Evolutionary conservation across 2,888 invertebrate species (phyloP).

Genomic region (Yponomeuta sedellus): DNA sequence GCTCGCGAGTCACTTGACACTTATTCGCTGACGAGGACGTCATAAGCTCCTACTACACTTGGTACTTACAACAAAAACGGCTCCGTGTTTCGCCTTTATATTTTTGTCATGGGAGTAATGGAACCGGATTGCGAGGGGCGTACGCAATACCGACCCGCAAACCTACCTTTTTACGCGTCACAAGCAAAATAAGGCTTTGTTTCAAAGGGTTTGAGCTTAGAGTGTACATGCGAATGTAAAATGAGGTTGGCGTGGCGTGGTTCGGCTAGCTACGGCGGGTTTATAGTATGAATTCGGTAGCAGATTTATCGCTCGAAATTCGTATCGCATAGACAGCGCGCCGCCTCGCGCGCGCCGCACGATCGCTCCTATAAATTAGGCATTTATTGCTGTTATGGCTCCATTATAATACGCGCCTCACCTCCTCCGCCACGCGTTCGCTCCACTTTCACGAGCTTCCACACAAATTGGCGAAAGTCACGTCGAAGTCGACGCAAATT

Average conservation of each 20-base stretch:
- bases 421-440: background rate
- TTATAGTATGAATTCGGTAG: slow-evolving; percentile 1
- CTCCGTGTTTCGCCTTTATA: background rate
- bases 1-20: background rate
- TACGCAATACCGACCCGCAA: background rate
- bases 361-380: background rate
- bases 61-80: background rate
- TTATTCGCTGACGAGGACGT: background rate
- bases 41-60: background rate
- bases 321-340: background rate
- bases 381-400: slow-evolving; percentile 1
- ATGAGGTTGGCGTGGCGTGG: background rate
- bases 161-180: background rate
- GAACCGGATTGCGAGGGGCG: background rate
- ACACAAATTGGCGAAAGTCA: slow-evolving; percentile 1
- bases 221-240: background rate
- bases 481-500: background rate
- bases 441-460: background rate
- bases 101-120: slow-evolving; percentile 3
- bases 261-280: background rate
- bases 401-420: slow-evolving; percentile 1
- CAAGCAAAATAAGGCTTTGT: background rate
- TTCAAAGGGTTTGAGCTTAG: background rate
- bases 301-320: background rate
- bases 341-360: slow-evolving; percentile 1